These are phyloP conservation scores for Onychostoma macrolepis DNA, from an alignment of 2,113 vertebrate species.

Conservation along the genomic window DNA sequence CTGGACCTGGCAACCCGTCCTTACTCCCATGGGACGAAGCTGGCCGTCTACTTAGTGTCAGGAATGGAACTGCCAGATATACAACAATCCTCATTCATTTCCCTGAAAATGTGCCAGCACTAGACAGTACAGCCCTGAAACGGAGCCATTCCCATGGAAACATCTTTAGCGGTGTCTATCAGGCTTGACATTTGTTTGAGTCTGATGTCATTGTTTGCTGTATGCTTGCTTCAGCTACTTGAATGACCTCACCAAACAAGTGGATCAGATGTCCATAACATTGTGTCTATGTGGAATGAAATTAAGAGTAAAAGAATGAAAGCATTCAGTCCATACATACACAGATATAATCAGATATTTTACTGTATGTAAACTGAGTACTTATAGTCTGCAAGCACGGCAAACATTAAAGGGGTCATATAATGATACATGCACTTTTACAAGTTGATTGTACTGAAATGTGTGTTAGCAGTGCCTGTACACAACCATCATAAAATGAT, in stretches of 20 bases:
- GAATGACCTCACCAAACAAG: slow-evolving; percentile 46
- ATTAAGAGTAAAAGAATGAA: slow-evolving; percentile 4
- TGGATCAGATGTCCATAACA: slow-evolving; percentile 56
- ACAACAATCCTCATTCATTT: slow-evolving; percentile 21
- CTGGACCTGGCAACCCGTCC: slow-evolving; percentile 47
- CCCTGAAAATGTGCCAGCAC: slow-evolving; percentile 9
- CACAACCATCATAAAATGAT: too few species aligned
- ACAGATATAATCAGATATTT: background rate
- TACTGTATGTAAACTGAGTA: background rate
- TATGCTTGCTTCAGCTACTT: slow-evolving; percentile 47
- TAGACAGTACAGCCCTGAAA: slow-evolving; percentile 43
- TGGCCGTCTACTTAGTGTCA: slow-evolving; percentile 32
- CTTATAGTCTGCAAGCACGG: background rate
- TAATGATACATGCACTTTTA: too few species aligned
- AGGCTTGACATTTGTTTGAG: slow-evolving; percentile 49
- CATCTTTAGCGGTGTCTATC: slow-evolving; percentile 51
- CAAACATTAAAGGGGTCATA: too few species aligned
- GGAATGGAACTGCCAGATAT: slow-evolving; percentile 41
- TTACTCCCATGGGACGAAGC: slow-evolving; percentile 31
- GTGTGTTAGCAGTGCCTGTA: too few species aligned
- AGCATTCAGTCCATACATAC: too few species aligned
- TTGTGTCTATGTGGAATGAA: slow-evolving; percentile 52
- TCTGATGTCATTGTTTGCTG: slow-evolving; percentile 48
- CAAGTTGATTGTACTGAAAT: too few species aligned
- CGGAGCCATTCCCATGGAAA: slow-evolving; percentile 32